phyloP scores from a whole-genome alignment of 2,797 vertebrate genomes.

The Bovichtus diacanthus region DNA sequence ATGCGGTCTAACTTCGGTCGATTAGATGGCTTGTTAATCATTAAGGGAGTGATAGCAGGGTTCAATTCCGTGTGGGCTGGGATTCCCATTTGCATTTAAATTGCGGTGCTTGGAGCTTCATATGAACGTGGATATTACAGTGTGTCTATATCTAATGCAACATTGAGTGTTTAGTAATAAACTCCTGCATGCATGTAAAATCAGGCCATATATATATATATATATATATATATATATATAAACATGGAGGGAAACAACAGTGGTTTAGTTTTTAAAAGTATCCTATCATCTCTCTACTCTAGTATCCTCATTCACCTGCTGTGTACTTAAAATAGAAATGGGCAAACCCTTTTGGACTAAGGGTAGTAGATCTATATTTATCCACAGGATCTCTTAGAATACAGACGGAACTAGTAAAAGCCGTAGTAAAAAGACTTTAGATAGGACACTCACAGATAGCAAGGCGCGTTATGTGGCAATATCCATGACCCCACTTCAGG shows the following conservation, averaged over 20 bases:
- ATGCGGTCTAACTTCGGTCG: neutral
- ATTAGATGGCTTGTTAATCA: neutral
- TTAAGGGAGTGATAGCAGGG: neutral
- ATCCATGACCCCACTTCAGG: conserved; percentile 10
- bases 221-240: too few relatives aligned
- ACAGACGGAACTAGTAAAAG: conserved; percentile 7
- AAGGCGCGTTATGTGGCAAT: neutral
- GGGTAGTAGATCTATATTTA: conserved; percentile 12
- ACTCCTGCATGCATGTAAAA: neutral
- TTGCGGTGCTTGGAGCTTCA: neutral
- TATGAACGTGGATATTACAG: neutral
- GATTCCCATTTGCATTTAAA: neutral
- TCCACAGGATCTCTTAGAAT: conserved; percentile 6
- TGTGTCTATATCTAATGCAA: neutral
- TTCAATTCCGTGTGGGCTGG: neutral
- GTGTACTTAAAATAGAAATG: conserved; percentile 31
- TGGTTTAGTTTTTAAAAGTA: conserved; percentile 2
- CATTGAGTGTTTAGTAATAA: neutral
- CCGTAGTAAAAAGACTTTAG: neutral
- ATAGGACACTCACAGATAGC: neutral
- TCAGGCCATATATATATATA: neutral
- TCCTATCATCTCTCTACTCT: conserved; percentile 7
- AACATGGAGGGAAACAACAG: neutral
- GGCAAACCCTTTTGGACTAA: conserved; percentile 13
- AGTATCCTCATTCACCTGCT: conserved; percentile 8